These are phyloP conservation scores for Tipula lateralis DNA, from an alignment of 2,888 invertebrate species.

Conservation along the genomic window DNA sequence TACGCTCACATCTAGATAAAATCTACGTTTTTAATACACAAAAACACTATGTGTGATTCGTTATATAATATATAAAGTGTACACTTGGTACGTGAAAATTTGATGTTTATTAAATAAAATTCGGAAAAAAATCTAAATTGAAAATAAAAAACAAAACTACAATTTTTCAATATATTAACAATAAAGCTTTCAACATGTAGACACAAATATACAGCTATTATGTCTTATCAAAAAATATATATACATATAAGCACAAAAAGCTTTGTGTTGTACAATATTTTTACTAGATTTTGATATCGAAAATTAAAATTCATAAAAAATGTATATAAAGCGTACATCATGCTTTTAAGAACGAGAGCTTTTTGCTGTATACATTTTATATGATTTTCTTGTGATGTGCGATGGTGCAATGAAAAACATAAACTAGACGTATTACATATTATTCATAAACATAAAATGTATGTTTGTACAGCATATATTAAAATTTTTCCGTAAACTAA, in stretches of 20 bases:
- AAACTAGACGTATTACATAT: not conserved
- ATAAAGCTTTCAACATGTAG: not conserved
- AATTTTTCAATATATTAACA: not conserved
- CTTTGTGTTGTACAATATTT: not conserved
- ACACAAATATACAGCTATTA: not conserved
- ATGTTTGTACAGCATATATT: no score
- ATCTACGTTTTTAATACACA: not conserved
- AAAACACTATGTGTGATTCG: not conserved
- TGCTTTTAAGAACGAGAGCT: not conserved
- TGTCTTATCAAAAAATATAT: constrained; percentile 2
- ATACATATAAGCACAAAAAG: not conserved
- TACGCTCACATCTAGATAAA: not conserved
- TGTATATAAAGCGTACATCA: not conserved
- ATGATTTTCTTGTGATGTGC: not conserved
- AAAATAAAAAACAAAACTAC: not conserved
- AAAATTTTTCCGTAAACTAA: no score
- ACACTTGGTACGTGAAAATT: not conserved
- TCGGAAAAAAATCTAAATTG: not conserved
- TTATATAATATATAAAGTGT: not conserved
- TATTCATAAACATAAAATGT: not conserved
- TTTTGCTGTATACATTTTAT: not conserved
- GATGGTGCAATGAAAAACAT: not conserved
- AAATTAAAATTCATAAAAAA: not conserved
- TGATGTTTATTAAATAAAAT: not conserved
- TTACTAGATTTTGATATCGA: not conserved